Evolutionary conservation across 2,797 vertebrate species (phyloP).

Genomic region (Haliaeetus albicilla): DNA sequence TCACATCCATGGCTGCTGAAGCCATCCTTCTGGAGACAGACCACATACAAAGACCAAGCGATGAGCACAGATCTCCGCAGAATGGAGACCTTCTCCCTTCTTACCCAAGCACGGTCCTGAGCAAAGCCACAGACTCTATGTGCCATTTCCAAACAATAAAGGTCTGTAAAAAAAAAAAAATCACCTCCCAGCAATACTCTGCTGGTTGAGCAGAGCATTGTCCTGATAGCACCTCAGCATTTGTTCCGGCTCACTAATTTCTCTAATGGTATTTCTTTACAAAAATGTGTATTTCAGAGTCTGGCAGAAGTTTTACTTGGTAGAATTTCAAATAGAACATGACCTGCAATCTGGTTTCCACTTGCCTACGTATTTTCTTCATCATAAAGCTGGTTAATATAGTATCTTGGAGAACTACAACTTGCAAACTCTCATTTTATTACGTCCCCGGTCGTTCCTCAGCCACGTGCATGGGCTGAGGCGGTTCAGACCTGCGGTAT

Average conservation of each 20-base stretch:
- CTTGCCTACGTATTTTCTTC: background rate
- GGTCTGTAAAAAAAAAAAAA: background rate
- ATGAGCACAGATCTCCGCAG: rapidly evolving
- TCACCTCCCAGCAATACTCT: background rate
- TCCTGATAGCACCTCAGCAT: background rate
- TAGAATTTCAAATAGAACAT: background rate
- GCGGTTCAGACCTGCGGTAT: rapidly evolving
- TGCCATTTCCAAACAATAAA: background rate
- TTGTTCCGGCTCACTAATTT: background rate
- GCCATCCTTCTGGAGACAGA: background rate
- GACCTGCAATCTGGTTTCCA: background rate
- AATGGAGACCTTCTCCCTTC: background rate
- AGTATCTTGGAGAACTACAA: background rate
- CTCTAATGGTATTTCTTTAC: background rate
- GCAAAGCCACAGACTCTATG: rapidly evolving
- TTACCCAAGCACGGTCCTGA: background rate
- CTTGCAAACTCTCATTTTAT: too few species aligned
- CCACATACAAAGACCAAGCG: rapidly evolving
- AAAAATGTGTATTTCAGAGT: background rate
- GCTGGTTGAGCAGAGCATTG: rapidly evolving
- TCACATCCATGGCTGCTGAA: background rate
- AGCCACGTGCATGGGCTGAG: rapidly evolving
- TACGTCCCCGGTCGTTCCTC: rapidly evolving
- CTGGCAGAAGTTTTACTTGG: background rate
- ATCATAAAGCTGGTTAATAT: background rate